Evolutionary conservation across 2,888 invertebrate species (phyloP).

Genomic region (Hemistola chrysoprasaria): DNA sequence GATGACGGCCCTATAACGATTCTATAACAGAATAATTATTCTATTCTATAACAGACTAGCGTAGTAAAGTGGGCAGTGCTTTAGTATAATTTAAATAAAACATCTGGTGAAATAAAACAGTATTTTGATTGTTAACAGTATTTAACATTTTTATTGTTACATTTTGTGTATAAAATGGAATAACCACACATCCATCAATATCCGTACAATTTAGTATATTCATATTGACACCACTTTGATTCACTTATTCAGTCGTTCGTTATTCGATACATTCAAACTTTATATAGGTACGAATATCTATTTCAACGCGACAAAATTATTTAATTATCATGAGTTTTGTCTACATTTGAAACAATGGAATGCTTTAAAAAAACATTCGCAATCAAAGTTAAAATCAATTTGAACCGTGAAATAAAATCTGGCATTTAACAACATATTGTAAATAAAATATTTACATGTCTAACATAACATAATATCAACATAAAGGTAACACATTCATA

Average conservation of each 20-base stretch:
- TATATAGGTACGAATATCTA: no score
- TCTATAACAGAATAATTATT: no score
- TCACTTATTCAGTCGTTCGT: no score
- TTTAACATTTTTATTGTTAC: constrained; percentile 39
- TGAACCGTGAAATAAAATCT: constrained; percentile 27
- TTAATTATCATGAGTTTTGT: background rate
- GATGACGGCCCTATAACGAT: no score
- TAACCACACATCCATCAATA: constrained; percentile 34
- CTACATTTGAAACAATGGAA: constrained; percentile 19
- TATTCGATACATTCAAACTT: no score
- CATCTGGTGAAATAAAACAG: constrained; percentile 32
- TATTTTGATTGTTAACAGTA: constrained; percentile 24
- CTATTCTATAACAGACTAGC: no score
- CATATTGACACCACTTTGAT: no score
- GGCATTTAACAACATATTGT: constrained; percentile 26
- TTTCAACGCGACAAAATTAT: no score
- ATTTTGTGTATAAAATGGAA: constrained; percentile 54
- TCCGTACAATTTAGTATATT: constrained; percentile 31
- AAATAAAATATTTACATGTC: constrained; percentile 27
- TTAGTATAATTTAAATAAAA: no score
- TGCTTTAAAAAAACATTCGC: constrained; percentile 19
- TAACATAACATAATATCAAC: constrained; percentile 19
- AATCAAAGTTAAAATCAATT: constrained; percentile 23
- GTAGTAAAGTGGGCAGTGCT: no score
- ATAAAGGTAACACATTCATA: constrained; percentile 7